Conservation (phyloP, 2,797 vertebrate genomes). For the Artibeus jamaicensis region DNA sequence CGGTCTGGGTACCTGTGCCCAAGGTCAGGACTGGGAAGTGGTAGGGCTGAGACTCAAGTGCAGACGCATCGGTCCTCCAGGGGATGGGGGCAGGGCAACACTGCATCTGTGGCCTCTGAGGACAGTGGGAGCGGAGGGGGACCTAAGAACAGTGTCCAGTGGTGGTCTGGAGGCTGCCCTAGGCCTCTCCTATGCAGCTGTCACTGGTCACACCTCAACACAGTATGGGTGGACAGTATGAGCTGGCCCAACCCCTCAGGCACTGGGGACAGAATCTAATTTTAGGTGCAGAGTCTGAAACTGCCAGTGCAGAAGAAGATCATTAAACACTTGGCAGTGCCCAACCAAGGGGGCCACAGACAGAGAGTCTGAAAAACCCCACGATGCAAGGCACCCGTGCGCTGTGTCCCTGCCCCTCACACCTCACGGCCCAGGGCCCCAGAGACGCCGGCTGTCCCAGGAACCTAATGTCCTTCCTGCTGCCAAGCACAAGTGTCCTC, state of each 20-base stretch:
- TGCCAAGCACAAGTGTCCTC: not conserved
- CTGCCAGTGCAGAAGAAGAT: slow-evolving; percentile 24
- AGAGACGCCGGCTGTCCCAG: not conserved
- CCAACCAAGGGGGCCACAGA: not conserved
- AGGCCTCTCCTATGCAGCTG: not conserved
- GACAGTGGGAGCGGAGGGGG: not conserved
- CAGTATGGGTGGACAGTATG: not conserved
- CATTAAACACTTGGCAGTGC: not conserved
- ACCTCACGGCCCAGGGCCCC: not conserved
- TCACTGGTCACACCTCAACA: not conserved
- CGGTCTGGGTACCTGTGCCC: not conserved
- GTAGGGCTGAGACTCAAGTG: not conserved
- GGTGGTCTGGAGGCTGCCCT: not conserved
- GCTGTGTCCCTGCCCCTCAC: not conserved
- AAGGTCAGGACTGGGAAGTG: not conserved
- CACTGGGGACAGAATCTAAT: slow-evolving; percentile 39
- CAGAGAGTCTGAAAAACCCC: not conserved
- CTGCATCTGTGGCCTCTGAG: not conserved
- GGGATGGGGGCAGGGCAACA: not conserved
- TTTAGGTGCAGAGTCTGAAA: slow-evolving; percentile 55
- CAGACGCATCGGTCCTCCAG: not conserved
- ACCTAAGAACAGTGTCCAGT: not conserved
- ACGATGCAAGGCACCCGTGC: accelerated
- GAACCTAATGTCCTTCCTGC: not conserved
- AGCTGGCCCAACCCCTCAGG: not conserved